phyloP scores from a whole-genome alignment of 2,888 invertebrate species.

The Neoaliturus tenellus region DNA sequence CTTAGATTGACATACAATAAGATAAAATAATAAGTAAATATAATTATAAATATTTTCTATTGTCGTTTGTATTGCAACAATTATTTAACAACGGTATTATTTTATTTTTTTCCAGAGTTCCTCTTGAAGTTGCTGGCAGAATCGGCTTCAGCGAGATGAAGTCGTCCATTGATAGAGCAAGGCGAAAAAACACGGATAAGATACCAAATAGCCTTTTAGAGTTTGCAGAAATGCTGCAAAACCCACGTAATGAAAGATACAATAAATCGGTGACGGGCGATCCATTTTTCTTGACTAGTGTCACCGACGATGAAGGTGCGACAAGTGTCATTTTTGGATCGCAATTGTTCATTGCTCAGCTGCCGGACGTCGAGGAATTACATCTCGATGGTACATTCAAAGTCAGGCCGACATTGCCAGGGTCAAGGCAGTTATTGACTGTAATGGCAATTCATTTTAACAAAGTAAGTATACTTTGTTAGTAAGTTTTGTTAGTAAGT shows the following conservation, averaged over 20 bases:
- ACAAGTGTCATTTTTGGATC: background rate
- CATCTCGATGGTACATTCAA: constrained; percentile 39
- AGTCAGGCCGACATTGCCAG: background rate
- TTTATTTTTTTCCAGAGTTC: background rate
- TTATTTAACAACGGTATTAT: too few species aligned
- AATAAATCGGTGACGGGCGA: background rate
- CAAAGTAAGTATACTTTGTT: background rate
- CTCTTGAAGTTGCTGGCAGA: background rate
- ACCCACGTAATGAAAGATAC: background rate
- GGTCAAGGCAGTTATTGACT: constrained; percentile 15
- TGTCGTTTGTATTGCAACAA: too few species aligned
- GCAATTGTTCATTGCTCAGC: background rate
- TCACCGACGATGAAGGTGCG: background rate
- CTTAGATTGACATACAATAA: too few species aligned
- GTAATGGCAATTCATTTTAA: constrained; percentile 29
- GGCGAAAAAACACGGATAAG: background rate
- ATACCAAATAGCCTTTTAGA: background rate
- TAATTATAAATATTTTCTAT: too few species aligned
- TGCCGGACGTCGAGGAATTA: background rate
- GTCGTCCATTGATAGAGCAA: background rate
- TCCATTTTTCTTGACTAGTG: background rate
- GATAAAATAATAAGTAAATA: too few species aligned
- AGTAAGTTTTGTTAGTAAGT: too few species aligned
- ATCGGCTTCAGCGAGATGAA: background rate
- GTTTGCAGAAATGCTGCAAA: background rate